phyloP scores from a whole-genome alignment of 2,888 invertebrate species.

The Mimas tiliae region DNA sequence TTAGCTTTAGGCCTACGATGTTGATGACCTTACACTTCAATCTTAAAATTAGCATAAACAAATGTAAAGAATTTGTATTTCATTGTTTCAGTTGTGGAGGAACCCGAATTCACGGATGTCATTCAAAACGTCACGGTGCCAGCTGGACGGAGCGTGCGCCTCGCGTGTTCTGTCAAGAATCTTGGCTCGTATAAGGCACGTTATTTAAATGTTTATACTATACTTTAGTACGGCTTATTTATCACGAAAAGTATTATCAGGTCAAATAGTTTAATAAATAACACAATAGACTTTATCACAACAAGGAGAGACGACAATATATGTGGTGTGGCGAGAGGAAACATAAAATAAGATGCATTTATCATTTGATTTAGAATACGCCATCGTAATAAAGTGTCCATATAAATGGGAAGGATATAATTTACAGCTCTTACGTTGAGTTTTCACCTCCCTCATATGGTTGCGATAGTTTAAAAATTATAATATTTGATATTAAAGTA shows the following conservation, averaged over 20 bases:
- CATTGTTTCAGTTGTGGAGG: slow-evolving; percentile 89
- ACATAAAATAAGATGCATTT: slow-evolving; percentile 82
- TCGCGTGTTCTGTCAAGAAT: slow-evolving; percentile 96
- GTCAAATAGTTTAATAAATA: slow-evolving; percentile 1
- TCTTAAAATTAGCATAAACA: background rate
- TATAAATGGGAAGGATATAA: slow-evolving; percentile 81
- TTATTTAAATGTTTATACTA: slow-evolving; percentile 11
- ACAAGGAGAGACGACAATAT: slow-evolving; percentile 60
- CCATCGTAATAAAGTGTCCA: slow-evolving; percentile 82
- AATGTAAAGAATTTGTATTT: slow-evolving; percentile 19
- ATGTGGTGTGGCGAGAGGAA: slow-evolving; percentile 71
- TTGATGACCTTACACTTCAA: too few relatives aligned
- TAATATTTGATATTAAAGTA: too few relatives aligned
- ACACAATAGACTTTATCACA: background rate
- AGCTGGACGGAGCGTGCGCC: slow-evolving; percentile 94
- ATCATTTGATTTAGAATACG: slow-evolving; percentile 83
- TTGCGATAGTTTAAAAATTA: slow-evolving; percentile 55
- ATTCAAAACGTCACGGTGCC: slow-evolving; percentile 96
- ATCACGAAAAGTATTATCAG: background rate
- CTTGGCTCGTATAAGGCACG: slow-evolving; percentile 95
- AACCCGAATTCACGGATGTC: slow-evolving; percentile 95
- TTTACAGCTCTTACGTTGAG: slow-evolving; percentile 72
- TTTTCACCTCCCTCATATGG: slow-evolving; percentile 67
- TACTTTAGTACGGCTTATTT: background rate
- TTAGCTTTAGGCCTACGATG: too few relatives aligned